A percentile compares a stretch with the other conserved stretches of the same genome.
These are phyloP conservation scores for Eilema depressum DNA, from an alignment of 2,888 invertebrate genomes.

Conservation along the genomic window DNA sequence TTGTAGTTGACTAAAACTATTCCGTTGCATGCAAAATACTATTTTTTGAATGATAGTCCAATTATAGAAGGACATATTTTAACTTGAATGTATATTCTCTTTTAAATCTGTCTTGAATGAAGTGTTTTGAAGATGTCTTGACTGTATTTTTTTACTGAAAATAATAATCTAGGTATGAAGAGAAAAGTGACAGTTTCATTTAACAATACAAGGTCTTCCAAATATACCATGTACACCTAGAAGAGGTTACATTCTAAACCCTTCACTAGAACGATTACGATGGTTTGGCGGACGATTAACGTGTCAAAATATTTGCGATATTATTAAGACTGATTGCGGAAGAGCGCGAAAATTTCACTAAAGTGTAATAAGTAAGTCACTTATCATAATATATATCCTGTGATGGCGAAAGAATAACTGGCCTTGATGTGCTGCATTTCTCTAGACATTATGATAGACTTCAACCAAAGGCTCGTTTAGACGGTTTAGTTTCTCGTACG, in stretches of 20 bases:
- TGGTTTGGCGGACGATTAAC: not conserved
- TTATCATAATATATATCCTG: not conserved
- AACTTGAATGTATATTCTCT: too few relatives aligned
- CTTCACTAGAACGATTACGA: not conserved
- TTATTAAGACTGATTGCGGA: not conserved
- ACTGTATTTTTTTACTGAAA: not conserved
- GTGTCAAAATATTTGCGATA: not conserved
- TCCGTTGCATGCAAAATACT: not conserved
- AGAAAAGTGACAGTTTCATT: not conserved
- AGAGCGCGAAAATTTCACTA: not conserved
- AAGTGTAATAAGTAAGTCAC: not conserved
- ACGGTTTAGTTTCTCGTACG: too few relatives aligned
- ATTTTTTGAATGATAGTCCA: not conserved
- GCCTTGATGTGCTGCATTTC: too few relatives aligned
- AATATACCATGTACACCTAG: not conserved
- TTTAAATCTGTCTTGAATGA: too few relatives aligned
- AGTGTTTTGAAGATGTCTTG: too few relatives aligned
- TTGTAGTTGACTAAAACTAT: not conserved
- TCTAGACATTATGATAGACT: too few relatives aligned
- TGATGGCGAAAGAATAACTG: not conserved
- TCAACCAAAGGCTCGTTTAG: too few relatives aligned
- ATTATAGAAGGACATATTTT: too few relatives aligned
- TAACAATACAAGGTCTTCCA: not conserved
- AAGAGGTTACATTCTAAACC: conserved; percentile 1
- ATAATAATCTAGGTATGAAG: not conserved